phyloP scores from a whole-genome alignment of 2,888 invertebrate genomes.

The Dioctria linearis region DNA sequence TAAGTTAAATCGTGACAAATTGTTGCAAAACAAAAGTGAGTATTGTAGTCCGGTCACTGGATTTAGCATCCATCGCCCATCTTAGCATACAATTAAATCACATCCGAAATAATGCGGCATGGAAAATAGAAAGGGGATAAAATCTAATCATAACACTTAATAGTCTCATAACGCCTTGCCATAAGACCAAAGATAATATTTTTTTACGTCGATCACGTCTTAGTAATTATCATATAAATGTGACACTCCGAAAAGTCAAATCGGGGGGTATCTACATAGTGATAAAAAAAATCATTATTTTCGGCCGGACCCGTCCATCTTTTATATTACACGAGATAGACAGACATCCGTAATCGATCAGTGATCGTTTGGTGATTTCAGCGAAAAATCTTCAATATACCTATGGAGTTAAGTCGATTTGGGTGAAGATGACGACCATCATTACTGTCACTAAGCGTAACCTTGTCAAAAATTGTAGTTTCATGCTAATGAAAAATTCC shows the following conservation, averaged over 20 bases:
- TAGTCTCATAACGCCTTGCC: neutral
- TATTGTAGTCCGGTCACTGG: slow-evolving; percentile 3
- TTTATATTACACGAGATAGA: neutral
- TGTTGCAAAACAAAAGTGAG: slow-evolving; percentile 30
- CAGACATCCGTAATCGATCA: neutral
- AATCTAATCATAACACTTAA: neutral
- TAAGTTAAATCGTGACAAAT: slow-evolving; percentile 50
- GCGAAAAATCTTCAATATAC: neutral
- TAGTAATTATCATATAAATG: slow-evolving; percentile 57
- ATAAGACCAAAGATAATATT: neutral
- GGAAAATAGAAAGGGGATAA: neutral
- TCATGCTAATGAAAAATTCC: slow-evolving; percentile 22
- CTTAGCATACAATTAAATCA: neutral
- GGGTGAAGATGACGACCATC: slow-evolving; percentile 21
- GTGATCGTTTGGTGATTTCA: neutral
- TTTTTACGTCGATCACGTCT: slow-evolving; percentile 53
- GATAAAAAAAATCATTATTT: neutral
- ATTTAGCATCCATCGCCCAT: neutral
- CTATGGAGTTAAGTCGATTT: neutral
- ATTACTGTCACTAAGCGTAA: slow-evolving; percentile 3
- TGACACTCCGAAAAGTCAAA: slow-evolving; percentile 55
- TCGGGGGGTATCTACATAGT: neutral
- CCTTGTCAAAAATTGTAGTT: neutral
- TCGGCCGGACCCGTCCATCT: neutral
- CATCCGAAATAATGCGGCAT: neutral